A percentile compares a stretch with the other conserved stretches of the same genome.
Evolutionary conservation across 1,140 invertebrate species (phyloP).

Genomic region (Micrasema longulum): DNA sequence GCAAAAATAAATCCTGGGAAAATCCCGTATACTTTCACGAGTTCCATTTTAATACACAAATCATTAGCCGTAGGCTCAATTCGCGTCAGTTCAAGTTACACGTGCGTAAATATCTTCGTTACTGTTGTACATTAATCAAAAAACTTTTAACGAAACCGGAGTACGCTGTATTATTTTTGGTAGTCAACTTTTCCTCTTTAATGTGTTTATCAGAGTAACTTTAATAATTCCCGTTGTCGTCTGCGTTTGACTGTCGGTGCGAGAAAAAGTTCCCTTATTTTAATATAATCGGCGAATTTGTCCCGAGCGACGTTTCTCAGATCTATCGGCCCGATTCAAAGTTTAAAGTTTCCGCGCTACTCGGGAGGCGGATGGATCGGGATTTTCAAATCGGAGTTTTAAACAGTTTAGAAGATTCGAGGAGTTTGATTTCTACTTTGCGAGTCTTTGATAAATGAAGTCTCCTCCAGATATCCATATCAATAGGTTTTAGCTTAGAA

Average conservation of each 20-base stretch:
- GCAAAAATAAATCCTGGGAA: background rate
- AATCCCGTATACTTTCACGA: background rate
- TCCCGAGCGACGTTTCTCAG: background rate
- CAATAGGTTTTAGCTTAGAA: background rate
- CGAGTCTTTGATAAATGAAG: background rate
- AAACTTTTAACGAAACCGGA: slow-evolving; percentile 8
- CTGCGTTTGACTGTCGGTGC: slow-evolving; percentile 11
- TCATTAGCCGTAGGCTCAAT: slow-evolving; percentile 1
- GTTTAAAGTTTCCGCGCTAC: slow-evolving; percentile 10
- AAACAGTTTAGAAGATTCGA: background rate
- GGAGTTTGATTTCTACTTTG: slow-evolving; percentile 1
- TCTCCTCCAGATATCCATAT: background rate
- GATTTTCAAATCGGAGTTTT: slow-evolving; percentile 2
- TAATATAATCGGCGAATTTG: slow-evolving; percentile 6
- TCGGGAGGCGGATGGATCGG: background rate
- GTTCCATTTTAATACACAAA: slow-evolving; percentile 2
- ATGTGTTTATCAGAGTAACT: slow-evolving; percentile 3
- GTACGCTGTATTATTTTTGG: slow-evolving; percentile 7
- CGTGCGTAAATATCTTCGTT: slow-evolving; percentile 13
- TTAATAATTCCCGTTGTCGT: slow-evolving; percentile 14
- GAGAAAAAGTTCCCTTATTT: background rate
- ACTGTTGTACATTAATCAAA: slow-evolving; percentile 26
- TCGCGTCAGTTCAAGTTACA: background rate
- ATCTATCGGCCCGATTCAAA: slow-evolving; percentile 7
- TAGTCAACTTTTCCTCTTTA: slow-evolving; percentile 20